Evolutionary conservation across 2,888 invertebrate species (phyloP).

Genomic region (Ectemnius continuus): DNA sequence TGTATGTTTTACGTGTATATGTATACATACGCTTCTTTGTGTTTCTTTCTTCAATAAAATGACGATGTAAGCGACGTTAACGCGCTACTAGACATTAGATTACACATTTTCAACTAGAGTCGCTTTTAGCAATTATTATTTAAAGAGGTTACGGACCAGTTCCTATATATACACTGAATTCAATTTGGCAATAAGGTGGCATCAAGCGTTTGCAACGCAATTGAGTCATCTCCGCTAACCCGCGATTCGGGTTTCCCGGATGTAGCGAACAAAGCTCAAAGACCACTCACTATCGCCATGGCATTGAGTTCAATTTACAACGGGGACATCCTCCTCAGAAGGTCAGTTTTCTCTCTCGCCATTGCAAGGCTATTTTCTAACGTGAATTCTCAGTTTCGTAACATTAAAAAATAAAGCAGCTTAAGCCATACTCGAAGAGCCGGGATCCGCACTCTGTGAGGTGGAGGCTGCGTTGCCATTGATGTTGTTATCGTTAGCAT

Average conservation of each 20-base stretch:
- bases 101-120: conserved; percentile 58
- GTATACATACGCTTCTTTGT: conserved; percentile 22
- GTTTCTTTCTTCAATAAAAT: conserved; percentile 59
- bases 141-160: conserved; percentile 60
- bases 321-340: conserved; percentile 69
- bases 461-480: conserved; percentile 71
- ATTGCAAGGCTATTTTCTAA: conserved; percentile 39
- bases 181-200: conserved; percentile 60
- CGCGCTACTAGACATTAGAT: conserved; percentile 64
- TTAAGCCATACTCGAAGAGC: conserved; percentile 77
- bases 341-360: conserved; percentile 38
- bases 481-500: conserved; percentile 73
- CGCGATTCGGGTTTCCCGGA: conserved; percentile 22
- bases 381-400: conserved; percentile 42
- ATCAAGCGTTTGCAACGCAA: conserved; percentile 52
- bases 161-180: conserved; percentile 69
- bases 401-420: conserved; percentile 50
- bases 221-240: conserved; percentile 31
- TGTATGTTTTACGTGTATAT: conserved; percentile 27
- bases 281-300: conserved; percentile 44
- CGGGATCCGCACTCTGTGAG: conserved; percentile 74
- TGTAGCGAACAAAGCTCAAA: conserved; percentile 49
- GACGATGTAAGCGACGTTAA: conserved; percentile 68
- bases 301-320: conserved; percentile 66
- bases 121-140: conserved; percentile 53